Conservation (phyloP, 2,888 invertebrate genomes). For the Hydraecia micacea region DNA sequence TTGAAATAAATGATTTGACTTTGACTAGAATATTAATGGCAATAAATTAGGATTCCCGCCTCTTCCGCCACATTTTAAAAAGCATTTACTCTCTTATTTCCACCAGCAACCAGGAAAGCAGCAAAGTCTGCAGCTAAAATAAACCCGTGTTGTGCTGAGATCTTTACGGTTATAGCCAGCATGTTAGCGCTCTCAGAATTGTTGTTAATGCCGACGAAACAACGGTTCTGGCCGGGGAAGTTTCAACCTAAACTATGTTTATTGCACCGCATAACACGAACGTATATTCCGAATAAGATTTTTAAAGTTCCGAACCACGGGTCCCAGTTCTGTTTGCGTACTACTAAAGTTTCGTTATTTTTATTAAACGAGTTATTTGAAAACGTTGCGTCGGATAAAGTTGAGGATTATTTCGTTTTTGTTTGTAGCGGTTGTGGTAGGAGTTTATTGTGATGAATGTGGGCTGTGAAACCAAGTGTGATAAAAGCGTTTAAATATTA, state of each 20-base stretch:
- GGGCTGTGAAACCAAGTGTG: constrained; percentile 3
- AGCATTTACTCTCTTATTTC: constrained; percentile 4
- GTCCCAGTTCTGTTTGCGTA: constrained; percentile 45
- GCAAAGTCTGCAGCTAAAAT: constrained; percentile 47
- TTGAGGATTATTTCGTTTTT: constrained; percentile 28
- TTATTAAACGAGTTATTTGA: constrained; percentile 60
- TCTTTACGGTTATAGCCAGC: constrained; percentile 68
- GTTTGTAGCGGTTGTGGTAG: constrained; percentile 1
- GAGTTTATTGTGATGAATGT: constrained; percentile 15
- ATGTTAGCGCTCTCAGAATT: constrained; percentile 61
- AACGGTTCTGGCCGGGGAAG: constrained; percentile 48
- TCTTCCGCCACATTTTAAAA: constrained; percentile 11
- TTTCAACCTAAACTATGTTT: constrained; percentile 64
- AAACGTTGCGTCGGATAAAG: constrained; percentile 27
- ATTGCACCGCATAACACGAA: constrained; percentile 59
- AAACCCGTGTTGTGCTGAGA: constrained; percentile 53
- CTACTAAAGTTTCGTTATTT: constrained; percentile 54
- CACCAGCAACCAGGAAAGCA: constrained; percentile 3
- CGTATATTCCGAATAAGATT: constrained; percentile 58
- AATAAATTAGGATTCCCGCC: not conserved
- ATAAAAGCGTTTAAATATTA: constrained; percentile 1
- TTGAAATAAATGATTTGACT: no score
- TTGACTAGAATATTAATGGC: not conserved
- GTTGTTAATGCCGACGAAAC: constrained; percentile 64
- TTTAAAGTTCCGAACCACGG: constrained; percentile 54